phyloP scores from a whole-genome alignment of 2,888 invertebrate species.

The Macrostomum cliftonense region DNA sequence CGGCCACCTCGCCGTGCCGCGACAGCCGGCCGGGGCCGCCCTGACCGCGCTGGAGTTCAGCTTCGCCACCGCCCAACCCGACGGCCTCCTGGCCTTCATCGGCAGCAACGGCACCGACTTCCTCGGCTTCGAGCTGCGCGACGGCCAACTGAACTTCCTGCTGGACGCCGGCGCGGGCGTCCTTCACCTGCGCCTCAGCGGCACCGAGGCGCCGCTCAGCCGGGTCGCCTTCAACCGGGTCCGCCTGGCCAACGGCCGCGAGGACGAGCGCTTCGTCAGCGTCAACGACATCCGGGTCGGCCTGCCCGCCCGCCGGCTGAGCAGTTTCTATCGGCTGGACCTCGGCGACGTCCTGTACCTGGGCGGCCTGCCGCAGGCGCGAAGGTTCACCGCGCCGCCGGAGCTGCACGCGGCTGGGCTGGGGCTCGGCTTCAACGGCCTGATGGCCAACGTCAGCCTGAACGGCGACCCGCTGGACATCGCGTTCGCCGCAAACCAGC shows the following conservation, averaged over 20 bases:
- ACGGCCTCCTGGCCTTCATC: constrained; percentile 78
- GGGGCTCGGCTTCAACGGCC: neutral
- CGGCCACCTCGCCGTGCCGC: no score
- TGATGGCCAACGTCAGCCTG: neutral
- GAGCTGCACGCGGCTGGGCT: constrained; percentile 3
- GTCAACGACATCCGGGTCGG: no score
- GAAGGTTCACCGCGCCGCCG: neutral
- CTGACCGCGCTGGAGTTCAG: constrained; percentile 73
- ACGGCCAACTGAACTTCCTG: constrained; percentile 76
- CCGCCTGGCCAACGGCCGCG: neutral
- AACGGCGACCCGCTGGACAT: neutral
- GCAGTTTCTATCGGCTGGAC: no score
- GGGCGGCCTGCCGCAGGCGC: no score
- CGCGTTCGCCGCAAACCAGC: no score
- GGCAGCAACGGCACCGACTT: constrained; percentile 56
- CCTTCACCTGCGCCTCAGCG: no score
- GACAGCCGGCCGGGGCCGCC: constrained; percentile 46
- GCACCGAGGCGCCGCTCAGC: no score
- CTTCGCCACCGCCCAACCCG: constrained; percentile 80
- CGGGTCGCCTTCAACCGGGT: no score
- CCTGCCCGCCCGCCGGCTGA: no score
- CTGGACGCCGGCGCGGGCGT: constrained; percentile 43
- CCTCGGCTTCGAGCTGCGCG: constrained; percentile 77
- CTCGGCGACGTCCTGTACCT: no score
- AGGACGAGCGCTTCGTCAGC: no score